Percentiles rank a stretch among this genome's conserved stretches.
Conservation (phyloP, 1,140 invertebrate genomes). For the Psilanteris sp. region DNA sequence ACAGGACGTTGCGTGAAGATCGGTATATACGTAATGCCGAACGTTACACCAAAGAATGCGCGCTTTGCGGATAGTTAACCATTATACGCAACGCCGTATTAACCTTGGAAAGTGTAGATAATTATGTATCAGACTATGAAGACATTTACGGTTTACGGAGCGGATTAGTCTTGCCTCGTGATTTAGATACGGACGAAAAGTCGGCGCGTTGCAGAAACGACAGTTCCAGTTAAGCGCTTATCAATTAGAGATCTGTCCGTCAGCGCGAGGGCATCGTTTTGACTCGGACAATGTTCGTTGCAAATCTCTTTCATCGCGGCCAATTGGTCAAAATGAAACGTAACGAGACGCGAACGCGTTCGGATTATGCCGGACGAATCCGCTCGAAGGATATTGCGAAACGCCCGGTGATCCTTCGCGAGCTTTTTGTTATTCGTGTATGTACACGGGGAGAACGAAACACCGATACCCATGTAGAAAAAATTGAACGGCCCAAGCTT, state of each 20-base stretch:
- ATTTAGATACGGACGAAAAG: constrained; percentile 39
- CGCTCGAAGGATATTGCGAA: too few relatives aligned
- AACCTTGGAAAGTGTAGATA: constrained; percentile 62
- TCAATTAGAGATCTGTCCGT: constrained; percentile 23
- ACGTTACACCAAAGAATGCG: constrained; percentile 35
- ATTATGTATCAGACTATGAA: constrained; percentile 55
- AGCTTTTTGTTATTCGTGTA: too few relatives aligned
- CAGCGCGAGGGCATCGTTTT: not conserved
- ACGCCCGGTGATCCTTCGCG: too few relatives aligned
- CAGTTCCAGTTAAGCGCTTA: constrained; percentile 32
- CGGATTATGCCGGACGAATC: too few relatives aligned
- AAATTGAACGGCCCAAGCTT: too few relatives aligned
- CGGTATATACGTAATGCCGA: constrained; percentile 50
- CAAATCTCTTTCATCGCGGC: constrained; percentile 1
- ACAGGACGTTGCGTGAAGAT: constrained; percentile 46
- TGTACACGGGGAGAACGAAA: too few relatives aligned
- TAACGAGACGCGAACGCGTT: too few relatives aligned
- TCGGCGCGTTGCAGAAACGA: constrained; percentile 36
- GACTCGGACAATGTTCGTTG: constrained; percentile 3
- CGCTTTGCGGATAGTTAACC: constrained; percentile 41
- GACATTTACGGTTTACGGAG: constrained; percentile 46
- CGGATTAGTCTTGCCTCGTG: constrained; percentile 41
- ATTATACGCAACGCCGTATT: constrained; percentile 45
- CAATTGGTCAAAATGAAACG: not conserved
- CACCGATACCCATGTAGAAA: too few relatives aligned